Percentiles rank a stretch among this genome's conserved stretches.
These are phyloP conservation scores for Drosophila kepulauana DNA, from an alignment of 1,140 invertebrate genomes.

Conservation along the genomic window DNA sequence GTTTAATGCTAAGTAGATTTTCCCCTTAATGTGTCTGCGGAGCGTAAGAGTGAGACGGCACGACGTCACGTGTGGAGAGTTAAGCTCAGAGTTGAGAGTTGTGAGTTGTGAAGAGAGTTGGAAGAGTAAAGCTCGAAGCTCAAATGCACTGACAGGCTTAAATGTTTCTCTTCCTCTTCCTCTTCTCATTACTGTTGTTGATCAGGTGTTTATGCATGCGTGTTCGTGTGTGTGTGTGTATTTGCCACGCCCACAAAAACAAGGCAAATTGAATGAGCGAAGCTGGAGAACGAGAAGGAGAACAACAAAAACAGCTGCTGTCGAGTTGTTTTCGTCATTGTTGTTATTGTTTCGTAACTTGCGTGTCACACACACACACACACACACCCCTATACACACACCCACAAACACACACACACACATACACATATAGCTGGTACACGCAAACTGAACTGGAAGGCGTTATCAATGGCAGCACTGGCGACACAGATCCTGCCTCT, in stretches of 20 bases:
- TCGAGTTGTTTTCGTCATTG: constrained; percentile 33
- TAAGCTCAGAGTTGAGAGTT: constrained; percentile 42
- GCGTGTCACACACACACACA: constrained; percentile 36
- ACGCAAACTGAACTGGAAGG: constrained; percentile 33
- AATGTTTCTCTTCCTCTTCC: not conserved
- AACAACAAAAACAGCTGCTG: constrained; percentile 47
- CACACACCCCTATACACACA: constrained; percentile 2
- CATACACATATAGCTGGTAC: constrained; percentile 9
- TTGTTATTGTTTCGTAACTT: constrained; percentile 45
- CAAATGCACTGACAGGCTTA: constrained; percentile 47
- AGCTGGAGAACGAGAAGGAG: not conserved
- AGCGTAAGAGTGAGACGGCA: constrained; percentile 7
- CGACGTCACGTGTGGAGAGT: constrained; percentile 23
- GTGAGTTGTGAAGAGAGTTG: constrained; percentile 9
- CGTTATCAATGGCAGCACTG: constrained; percentile 43
- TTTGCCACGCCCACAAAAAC: constrained; percentile 39
- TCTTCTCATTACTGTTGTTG: not conserved
- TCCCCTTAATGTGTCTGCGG: constrained; percentile 52
- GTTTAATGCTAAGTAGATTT: constrained; percentile 80
- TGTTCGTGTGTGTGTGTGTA: not conserved
- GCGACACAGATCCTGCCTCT: constrained; percentile 49
- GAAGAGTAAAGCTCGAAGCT: constrained; percentile 49
- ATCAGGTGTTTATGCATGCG: constrained; percentile 29
- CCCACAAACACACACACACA: constrained; percentile 13
- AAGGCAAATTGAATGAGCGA: constrained; percentile 28